Evolutionary conservation across 1,140 invertebrate genomes (phyloP), one percentile per base, ranked within the genome.

Genomic region (Drosophila malerkotliana): DNA sequence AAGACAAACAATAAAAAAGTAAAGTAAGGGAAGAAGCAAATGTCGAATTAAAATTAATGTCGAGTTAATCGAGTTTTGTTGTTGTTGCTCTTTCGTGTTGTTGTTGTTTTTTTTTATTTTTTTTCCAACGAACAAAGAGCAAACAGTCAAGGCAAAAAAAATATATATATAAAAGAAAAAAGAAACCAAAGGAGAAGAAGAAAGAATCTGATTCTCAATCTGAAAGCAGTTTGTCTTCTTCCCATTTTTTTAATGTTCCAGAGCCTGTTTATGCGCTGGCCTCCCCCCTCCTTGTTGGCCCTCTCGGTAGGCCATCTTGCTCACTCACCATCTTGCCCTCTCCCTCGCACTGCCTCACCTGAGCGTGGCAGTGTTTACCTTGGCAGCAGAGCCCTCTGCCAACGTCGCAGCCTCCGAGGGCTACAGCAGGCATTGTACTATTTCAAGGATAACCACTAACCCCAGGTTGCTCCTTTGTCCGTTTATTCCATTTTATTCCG

Each of bases 31-130:
- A 52, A 57, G 45, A 68, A 66, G 53, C 77, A 61, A 71, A 82
- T 88, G 83, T 88, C 83, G 83, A 88, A 88, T 88, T 88, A 88
- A 88, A 88, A 88, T 89, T 88, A 88, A 88, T 88, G 83, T 84
- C 84, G 83, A 88, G 83, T 88, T 88, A 88, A 88, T 88, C 83
- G 83, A 88, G 83, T 88, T 88, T 83, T 85, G 77, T 87, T 87
- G 81, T 80, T 85, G 76, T 49, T 79, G 79, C 51, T 68, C 51
- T 56, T 62, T 56, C 53, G 68, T 39, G 67, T 56, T 57, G 28
- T 54, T 58, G 9, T 55, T 24, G n/a, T n/a, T n/a, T n/a, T 34
- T 45, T 63, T 66, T 74, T 75, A 55, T 63, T 58, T 51, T 58
- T 47, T 48, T 34, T 12, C 18, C 18, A 32, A 12, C 62, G 73